Base-by-base conservation (phyloP, 2,888 invertebrate species). In the Heliconius charithonia region DNA sequence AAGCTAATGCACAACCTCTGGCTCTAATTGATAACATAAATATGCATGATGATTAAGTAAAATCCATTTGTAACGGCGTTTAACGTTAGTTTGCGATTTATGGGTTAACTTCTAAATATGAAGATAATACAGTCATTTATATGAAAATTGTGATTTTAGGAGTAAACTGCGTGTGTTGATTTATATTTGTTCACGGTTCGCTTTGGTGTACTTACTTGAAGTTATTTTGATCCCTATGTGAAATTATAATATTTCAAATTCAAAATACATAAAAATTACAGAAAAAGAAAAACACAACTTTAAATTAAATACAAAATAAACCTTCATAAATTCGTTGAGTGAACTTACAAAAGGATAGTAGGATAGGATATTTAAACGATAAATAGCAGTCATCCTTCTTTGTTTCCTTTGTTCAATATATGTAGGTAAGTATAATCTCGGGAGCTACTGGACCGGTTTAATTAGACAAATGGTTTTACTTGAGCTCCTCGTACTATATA, bases 11-110 rank as follows among this genome's bases (percentile, higher is more conserved):
- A 74, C 51, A 27, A 71, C 32, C 75, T 25, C 27, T 62, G 59
- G 10, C 62, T 62, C 80, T 80, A 80, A 78, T 77, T 75, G 75
- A 62, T 66, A 41, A 72, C 72, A 78, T 80, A 80, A 80, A 78
- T 78, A 71, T 81, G 75, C 73, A 81, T 76, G 75, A 63, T 66
- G 77, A 75, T 78, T 66, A 73, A 77, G 76, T 63, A 76, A 77
- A 76, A 77, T 79, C 79, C 75, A 79, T 80, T 78, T 62, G 74
- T 66, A 77, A 78, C 79, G 77, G 63, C 75, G 59, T 76, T 78
- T 74, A 62, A 27, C 62, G 65, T 27, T 67, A 72, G 80, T 70
- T 77, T 22, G 19, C 71, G 37, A 71, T 78, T 80, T 77, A 80
- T 75, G 75, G 25, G 32, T 19, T 29, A 80, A 80, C 72, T 77